Percentiles rank a stretch among this genome's conserved stretches.
Evolutionary conservation across 2,113 vertebrate species (phyloP).

Genomic region (Labeo rohita): DNA sequence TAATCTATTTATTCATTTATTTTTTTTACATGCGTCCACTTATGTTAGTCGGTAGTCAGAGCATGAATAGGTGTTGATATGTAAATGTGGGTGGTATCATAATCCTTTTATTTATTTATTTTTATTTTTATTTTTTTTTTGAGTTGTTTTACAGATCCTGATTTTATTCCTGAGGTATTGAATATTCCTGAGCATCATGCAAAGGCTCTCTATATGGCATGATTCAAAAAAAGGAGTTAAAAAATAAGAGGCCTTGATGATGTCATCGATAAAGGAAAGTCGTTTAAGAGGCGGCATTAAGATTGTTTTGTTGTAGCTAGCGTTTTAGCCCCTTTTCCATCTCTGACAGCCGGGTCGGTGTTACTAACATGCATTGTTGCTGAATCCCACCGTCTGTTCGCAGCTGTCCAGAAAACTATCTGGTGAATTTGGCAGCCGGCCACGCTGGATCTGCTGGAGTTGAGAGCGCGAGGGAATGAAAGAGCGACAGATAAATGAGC

Average conservation of each 20-base stretch:
- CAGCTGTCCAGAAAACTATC: constrained; percentile 71
- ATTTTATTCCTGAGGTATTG: not conserved
- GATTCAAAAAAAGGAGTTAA: too few species aligned
- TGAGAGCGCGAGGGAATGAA: not conserved
- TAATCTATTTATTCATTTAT: too few species aligned
- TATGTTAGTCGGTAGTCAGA: not conserved
- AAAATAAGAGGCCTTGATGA: not conserved
- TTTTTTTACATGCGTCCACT: not conserved
- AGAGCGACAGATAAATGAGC: not conserved
- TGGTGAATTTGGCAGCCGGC: constrained; percentile 64
- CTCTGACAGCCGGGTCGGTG: constrained; percentile 54
- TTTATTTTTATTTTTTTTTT: not conserved
- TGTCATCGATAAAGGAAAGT: not conserved
- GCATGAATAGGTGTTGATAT: not conserved
- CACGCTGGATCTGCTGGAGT: constrained; percentile 8
- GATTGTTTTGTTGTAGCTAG: constrained; percentile 11
- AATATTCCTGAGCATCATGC: not conserved
- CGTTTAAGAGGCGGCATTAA: not conserved
- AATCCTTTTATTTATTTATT: not conserved
- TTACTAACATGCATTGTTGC: constrained; percentile 68
- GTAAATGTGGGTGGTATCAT: not conserved
- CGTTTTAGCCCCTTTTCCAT: constrained; percentile 44
- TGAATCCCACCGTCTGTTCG: constrained; percentile 64
- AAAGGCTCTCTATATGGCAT: not conserved
- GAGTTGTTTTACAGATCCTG: not conserved